A percentile compares a stretch with the other conserved stretches of the same genome.
These are phyloP conservation scores for Spodoptera picta DNA, from an alignment of 2,888 invertebrate genomes.

Conservation along the genomic window DNA sequence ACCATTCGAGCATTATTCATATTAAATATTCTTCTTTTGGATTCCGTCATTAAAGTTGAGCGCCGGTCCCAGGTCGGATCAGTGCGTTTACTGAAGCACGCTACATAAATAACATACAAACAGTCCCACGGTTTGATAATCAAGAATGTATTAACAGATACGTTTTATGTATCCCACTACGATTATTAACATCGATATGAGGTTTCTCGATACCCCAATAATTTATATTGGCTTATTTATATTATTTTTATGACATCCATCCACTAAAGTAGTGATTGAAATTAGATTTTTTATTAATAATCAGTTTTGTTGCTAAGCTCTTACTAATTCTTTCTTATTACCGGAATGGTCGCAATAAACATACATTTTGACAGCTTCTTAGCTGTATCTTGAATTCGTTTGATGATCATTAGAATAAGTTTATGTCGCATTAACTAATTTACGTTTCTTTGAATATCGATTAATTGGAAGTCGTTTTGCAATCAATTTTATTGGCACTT, in stretches of 20 bases:
- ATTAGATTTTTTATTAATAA: constrained; percentile 55
- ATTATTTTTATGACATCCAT: constrained; percentile 59
- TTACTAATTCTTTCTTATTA: constrained; percentile 48
- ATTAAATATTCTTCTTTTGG: constrained; percentile 44
- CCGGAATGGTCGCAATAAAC: constrained; percentile 45
- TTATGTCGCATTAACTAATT: constrained; percentile 47
- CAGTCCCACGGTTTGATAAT: constrained; percentile 55
- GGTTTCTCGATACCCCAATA: constrained; percentile 50
- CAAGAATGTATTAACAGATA: constrained; percentile 51
- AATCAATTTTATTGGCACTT: constrained; percentile 31
- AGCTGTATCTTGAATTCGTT: constrained; percentile 43
- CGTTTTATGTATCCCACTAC: constrained; percentile 52
- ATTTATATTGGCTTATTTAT: constrained; percentile 59
- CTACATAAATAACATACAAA: constrained; percentile 53
- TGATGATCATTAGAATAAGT: constrained; percentile 46
- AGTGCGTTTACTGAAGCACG: constrained; percentile 45
- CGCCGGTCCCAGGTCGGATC: constrained; percentile 38
- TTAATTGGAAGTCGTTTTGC: constrained; percentile 37
- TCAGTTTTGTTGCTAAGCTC: constrained; percentile 54
- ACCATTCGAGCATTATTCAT: constrained; percentile 36
- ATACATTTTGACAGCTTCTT: constrained; percentile 48
- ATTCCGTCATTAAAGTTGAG: constrained; percentile 49
- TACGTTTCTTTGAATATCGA: constrained; percentile 41
- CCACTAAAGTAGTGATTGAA: constrained; percentile 55
- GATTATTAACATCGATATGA: constrained; percentile 51